Conservation (phyloP, 1,140 invertebrate genomes). For the Mizuhopecten yessoensis region DNA sequence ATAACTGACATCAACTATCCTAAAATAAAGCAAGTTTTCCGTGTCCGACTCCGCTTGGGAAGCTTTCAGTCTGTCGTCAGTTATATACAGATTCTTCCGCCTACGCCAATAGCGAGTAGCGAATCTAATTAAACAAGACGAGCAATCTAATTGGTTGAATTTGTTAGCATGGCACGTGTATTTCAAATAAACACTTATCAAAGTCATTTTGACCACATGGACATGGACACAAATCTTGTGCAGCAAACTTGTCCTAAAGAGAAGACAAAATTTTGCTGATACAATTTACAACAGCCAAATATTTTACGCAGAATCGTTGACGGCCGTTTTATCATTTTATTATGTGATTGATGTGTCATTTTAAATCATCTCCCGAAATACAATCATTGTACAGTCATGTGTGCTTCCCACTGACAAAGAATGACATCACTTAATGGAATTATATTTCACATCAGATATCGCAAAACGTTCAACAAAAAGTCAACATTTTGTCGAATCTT, state of each 20-base stretch:
- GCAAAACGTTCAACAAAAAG: slow-evolving; percentile 1
- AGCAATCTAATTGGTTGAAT: slow-evolving; percentile 13
- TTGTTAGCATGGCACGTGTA: background rate
- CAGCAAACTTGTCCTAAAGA: background rate
- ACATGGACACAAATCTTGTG: background rate
- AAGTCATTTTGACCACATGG: background rate
- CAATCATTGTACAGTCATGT: background rate
- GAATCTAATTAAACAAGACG: background rate
- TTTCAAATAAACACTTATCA: slow-evolving; percentile 27
- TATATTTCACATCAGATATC: slow-evolving; percentile 26
- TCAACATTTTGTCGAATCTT: background rate
- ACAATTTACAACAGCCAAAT: background rate
- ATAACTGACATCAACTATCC: background rate
- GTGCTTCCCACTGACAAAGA: background rate
- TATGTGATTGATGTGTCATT: background rate
- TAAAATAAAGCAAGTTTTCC: background rate
- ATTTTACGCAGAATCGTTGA: background rate
- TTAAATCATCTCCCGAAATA: background rate
- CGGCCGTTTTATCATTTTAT: background rate
- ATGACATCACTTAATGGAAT: background rate
- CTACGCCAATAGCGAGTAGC: background rate
- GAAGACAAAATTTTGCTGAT: slow-evolving; percentile 6
- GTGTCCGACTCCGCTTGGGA: background rate
- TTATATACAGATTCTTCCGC: background rate
- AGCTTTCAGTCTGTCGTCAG: background rate